Base-by-base conservation (phyloP, 2,797 vertebrate genomes). In the Neomorphus geoffroyi region DNA sequence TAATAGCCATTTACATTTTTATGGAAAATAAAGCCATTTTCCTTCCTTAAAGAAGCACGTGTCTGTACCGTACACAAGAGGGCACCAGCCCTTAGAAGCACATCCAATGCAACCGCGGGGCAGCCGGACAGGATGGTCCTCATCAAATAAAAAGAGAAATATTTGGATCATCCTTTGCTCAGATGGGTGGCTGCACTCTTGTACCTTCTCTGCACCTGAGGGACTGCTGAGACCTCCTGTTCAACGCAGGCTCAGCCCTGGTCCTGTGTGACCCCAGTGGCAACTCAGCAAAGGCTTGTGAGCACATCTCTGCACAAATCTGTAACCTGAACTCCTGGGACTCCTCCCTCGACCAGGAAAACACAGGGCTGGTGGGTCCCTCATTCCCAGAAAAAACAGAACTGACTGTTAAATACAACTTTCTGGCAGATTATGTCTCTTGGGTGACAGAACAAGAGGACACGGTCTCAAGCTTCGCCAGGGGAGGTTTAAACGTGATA, bases 211-310 rank as follows among this genome's bases (percentile, higher is more conserved):
- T 48, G 22, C 41, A 74, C 18, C 33, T 43, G 7, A 65, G 43
- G 62, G 67, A 43, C 48, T 82, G 32, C 33, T 46, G 50, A 81
- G 48, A 23, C 3, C 28, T 53, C n/a, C 54, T 16, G 22, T 58
- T 58, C 32, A 28, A 10, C 5, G 23, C 50, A 61, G 65, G 32
- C 32, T 92, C 33, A 80, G 32, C 26, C 32, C 56, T 27, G 18
- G 56, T 48, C 15, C 62, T 58, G 46, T 0, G 0, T 0, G 3
- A 48, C n/a, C 10, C 19, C 18, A 1, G 0, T 16, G 35, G 11
- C 23, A 75, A 41, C n/a, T 43, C 81, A 33, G 28, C 1, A 1
- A 12, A 45, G 54, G 41, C n/a, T 54, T 19, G 33, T 10, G 28
- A 88, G 57, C 35, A 50, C 35, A 22, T 3, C 30, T 58, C 51